phyloP scores from a whole-genome alignment of 2,888 invertebrate genomes.

The Leptinotarsa haldemani region DNA sequence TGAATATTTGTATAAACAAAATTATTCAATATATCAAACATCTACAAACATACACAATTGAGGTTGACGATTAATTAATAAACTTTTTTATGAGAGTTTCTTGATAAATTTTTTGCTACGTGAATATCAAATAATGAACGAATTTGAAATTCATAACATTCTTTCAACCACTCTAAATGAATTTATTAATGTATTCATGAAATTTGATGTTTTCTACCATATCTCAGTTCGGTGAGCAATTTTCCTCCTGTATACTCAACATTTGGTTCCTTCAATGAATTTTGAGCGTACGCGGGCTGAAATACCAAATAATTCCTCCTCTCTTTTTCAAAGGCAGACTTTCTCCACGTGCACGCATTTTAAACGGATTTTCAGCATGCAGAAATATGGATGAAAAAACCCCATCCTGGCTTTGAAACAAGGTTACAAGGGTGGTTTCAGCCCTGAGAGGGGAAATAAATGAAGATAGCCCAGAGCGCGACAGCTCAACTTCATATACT shows the following conservation, averaged over 20 bases:
- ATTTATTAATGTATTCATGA: too few relatives aligned
- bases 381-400: conserved; percentile 31
- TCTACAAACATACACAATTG: too few relatives aligned
- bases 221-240: too few relatives aligned
- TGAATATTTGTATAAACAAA: too few relatives aligned
- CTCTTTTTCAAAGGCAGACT: neutral
- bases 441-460: conserved; percentile 37
- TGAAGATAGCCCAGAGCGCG: conserved; percentile 51
- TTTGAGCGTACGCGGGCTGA: neutral
- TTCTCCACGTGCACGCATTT: conserved; percentile 18
- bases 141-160: too few relatives aligned
- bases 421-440: conserved; percentile 25
- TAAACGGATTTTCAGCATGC: neutral
- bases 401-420: conserved; percentile 20
- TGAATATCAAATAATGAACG: too few relatives aligned
- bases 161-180: too few relatives aligned
- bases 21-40: too few relatives aligned
- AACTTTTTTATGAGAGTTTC: too few relatives aligned
- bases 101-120: too few relatives aligned
- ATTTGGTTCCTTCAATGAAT: neutral
- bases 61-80: too few relatives aligned
- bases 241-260: neutral
- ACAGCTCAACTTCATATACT: conserved; percentile 48
- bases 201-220: too few relatives aligned
- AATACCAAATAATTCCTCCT: conserved; percentile 12